Evolutionary conservation across 2,888 invertebrate genomes (phyloP), one percentile per base, ranked within the genome.

Genomic region (Clunio marinus): DNA sequence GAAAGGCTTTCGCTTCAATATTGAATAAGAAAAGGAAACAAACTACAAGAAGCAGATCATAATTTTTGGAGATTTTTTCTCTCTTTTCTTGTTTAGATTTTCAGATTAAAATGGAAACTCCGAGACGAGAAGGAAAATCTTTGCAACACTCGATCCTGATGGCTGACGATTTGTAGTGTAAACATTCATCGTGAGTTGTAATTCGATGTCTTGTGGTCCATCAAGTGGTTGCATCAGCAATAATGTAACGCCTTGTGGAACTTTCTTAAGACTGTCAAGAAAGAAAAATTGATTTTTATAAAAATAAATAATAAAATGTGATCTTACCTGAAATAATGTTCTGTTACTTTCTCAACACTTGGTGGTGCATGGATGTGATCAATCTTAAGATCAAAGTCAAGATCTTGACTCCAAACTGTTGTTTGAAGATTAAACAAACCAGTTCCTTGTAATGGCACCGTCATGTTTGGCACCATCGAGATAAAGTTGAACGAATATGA

Each of bases 401-500:
- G 87, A 1, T 89, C 87, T 27, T 84, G 83, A 2, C 84, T 80
- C 82, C 88, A 88, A 37, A 83, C 80, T 0, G 92, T 92, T 0
- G 94, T 94, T 25, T 89, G 83, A 84, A 97, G 89, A 7, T 92
- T 92, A 78, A 97, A 96, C 7, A 97, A 81, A 68, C 91, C 89
- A 37, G 78, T 74, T 5, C 78, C 79, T 59, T 77, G 75, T 1
- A 77, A 77, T 0, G 89, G 87, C 41, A 93, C 82, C 65, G 87
- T 87, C 68, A 91, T 80, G 75, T 91, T 89, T 24, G 94, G 90
- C 0, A 93, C 91, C 74, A 98, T 88, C 0, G 95, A 91, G 73
- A 98, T 90, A 78, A 93, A 97, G 79, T 96, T 95, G 81, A 89
- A 95, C 32, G 93, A 93, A 76, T 91, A 91, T 65, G 92, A 89